These are phyloP conservation scores for Ephydatia muelleri DNA, from an alignment of 37 sponge, comb jelly and placozoan species.

Conservation along the genomic window DNA sequence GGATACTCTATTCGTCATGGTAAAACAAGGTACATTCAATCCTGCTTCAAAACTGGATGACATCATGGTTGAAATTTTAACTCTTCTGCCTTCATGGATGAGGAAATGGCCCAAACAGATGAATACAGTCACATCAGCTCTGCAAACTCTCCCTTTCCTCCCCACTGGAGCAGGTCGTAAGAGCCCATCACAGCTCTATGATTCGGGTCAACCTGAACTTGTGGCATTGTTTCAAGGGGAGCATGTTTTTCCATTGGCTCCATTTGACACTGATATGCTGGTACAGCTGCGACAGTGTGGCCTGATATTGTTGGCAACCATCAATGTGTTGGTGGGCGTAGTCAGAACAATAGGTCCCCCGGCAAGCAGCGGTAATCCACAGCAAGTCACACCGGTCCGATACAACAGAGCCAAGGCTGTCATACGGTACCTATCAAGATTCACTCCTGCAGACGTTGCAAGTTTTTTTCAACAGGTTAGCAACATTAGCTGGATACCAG, in stretches of 20 bases:
- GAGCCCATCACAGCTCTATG: slow-evolving; percentile 21
- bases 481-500: slow-evolving; percentile 34
- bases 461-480: too few species aligned
- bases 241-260: slow-evolving; percentile 38
- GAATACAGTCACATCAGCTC: too few species aligned
- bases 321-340: slow-evolving; percentile 4
- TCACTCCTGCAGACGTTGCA: too few species aligned
- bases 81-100: too few species aligned
- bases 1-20: slow-evolving; percentile 4
- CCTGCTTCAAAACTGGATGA: not conserved
- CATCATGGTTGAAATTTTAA: slow-evolving; percentile 17
- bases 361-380: not conserved
- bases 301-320: not conserved
- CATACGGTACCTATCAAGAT: slow-evolving; percentile 3
- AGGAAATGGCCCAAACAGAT: too few species aligned
- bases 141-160: not conserved
- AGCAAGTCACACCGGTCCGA: not conserved
- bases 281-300: not conserved
- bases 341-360: not conserved
- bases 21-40: not conserved
- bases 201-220: slow-evolving; percentile 3
- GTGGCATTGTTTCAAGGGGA: slow-evolving; percentile 8
- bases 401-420: slow-evolving; percentile 37
- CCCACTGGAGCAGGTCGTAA: not conserved
- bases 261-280: slow-evolving; percentile 4